Evolutionary conservation across 92 coral and sea anemone species (phyloP).

Genomic region (Palythoa grandiflora): DNA sequence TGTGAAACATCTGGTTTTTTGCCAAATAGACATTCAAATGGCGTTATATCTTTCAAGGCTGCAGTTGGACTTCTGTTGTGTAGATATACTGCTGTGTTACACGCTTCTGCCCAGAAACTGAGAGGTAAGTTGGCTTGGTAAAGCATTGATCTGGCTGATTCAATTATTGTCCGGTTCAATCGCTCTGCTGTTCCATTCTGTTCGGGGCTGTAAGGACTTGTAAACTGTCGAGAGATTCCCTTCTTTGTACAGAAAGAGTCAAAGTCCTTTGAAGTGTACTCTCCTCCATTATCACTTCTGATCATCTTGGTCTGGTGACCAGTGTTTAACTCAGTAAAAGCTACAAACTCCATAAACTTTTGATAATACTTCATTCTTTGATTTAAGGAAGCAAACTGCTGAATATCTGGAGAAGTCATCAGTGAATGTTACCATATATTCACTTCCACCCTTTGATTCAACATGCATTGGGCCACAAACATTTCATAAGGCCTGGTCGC

Average conservation of each 20-base stretch:
- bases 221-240: conserved; percentile 50
- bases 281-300: conserved; percentile 59
- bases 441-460: too few relatives aligned
- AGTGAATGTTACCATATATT: background rate
- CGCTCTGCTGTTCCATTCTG: conserved; percentile 53
- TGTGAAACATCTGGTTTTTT: conserved; percentile 60
- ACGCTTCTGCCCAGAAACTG: conserved; percentile 54
- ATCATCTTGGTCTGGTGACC: conserved; percentile 36
- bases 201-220: conserved; percentile 55
- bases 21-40: conserved; percentile 39
- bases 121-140: conserved; percentile 40
- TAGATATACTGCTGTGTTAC: conserved; percentile 46
- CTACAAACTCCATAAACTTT: conserved; percentile 56
- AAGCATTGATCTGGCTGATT: conserved; percentile 50
- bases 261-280: conserved; percentile 32
- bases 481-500: too few relatives aligned
- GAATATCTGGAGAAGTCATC: conserved; percentile 51
- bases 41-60: conserved; percentile 25
- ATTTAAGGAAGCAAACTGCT: conserved; percentile 52
- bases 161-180: conserved; percentile 43
- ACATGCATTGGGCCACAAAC: too few relatives aligned
- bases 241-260: conserved; percentile 41
- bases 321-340: conserved; percentile 41
- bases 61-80: conserved; percentile 46
- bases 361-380: conserved; percentile 42